These are phyloP conservation scores for Columbina picui DNA, from an alignment of 2,113 vertebrate species.

Conservation along the genomic window DNA sequence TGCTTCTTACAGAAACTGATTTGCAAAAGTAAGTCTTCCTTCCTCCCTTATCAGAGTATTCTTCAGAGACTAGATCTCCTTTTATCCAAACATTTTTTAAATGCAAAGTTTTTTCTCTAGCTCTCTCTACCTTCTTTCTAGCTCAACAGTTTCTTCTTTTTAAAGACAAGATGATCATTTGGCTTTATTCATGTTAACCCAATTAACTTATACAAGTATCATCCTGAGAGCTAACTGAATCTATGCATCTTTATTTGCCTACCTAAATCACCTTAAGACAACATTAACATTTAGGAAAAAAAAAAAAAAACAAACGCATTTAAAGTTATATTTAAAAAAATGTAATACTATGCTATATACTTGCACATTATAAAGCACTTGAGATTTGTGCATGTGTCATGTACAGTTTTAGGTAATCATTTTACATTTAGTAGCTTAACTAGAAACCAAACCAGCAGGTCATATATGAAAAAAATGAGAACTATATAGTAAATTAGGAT, in stretches of 20 bases:
- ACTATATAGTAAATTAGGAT: neutral
- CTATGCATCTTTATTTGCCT: neutral
- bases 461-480: neutral
- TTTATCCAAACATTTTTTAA: neutral
- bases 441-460: neutral
- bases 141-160: neutral
- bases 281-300: neutral
- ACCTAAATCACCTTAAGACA: neutral
- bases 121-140: neutral
- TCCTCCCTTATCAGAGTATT: neutral
- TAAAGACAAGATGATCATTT: neutral
- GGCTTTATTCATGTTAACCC: neutral
- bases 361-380: neutral
- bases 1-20: neutral
- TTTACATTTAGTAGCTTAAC: neutral
- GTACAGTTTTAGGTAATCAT: neutral
- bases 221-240: neutral
- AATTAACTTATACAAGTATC: neutral
- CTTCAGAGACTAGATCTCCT: neutral
- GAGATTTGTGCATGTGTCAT: neutral
- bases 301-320: neutral
- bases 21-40: neutral
- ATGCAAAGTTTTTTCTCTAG: fast-evolving
- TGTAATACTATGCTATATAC: neutral
- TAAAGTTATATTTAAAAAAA: no score